A percentile compares a stretch with the other conserved stretches of the same genome.
Conservation (phyloP, 2,113 vertebrate genomes). For the Halcyon malimbica region DNA sequence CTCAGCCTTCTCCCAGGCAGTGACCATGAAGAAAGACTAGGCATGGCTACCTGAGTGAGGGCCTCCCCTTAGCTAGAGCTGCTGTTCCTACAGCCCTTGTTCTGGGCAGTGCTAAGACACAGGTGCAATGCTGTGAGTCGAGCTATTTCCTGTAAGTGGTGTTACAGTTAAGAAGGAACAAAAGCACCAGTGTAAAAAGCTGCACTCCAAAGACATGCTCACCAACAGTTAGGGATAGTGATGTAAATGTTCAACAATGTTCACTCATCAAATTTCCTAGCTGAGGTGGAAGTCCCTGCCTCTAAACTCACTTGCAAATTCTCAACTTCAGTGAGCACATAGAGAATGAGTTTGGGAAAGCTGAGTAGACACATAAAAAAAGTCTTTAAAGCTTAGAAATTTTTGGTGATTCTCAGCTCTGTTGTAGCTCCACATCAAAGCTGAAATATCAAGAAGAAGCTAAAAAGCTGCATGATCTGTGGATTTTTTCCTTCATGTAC, state of each 20-base stretch:
- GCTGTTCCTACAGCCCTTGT: not conserved
- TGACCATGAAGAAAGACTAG: accelerated
- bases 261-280: not conserved
- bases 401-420: not conserved
- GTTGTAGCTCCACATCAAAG: not conserved
- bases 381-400: not conserved
- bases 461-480: not conserved
- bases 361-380: not conserved
- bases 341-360: not conserved
- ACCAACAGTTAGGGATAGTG: not conserved
- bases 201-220: not conserved
- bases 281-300: not conserved
- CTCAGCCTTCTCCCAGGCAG: not conserved
- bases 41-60: not conserved
- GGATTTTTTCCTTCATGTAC: not conserved
- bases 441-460: not conserved
- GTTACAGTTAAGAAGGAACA: not conserved
- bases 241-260: not conserved
- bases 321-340: not conserved
- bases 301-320: not conserved
- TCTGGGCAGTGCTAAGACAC: not conserved
- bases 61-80: not conserved
- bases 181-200: not conserved
- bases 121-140: not conserved
- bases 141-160: not conserved